Evolutionary conservation across 2,797 vertebrate species (phyloP).

Genomic region (Sebastes itinus): DNA sequence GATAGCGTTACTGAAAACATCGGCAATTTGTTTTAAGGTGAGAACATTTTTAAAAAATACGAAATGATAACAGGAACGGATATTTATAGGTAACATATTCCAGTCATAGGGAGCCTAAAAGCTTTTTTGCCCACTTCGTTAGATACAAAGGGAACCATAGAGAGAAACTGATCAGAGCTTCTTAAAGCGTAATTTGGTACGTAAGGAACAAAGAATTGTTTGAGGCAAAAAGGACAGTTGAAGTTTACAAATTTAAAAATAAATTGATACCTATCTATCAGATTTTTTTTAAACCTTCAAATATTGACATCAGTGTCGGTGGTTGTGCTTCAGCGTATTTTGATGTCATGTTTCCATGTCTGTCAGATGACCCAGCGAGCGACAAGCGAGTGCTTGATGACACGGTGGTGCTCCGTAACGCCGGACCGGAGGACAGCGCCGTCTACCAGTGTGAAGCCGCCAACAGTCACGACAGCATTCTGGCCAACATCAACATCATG

Average conservation of each 20-base stretch:
- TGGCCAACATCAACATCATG: slow-evolving; percentile 89
- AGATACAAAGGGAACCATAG: too few species aligned
- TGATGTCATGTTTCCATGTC: not conserved
- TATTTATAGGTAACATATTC: too few species aligned
- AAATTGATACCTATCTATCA: not conserved
- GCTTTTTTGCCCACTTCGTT: rapidly evolving
- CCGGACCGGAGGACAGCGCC: slow-evolving; percentile 84
- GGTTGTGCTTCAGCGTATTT: not conserved
- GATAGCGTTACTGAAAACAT: too few species aligned
- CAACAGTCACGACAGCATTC: slow-evolving; percentile 89
- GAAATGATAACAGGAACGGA: too few species aligned
- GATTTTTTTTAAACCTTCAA: not conserved
- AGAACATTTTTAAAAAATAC: too few species aligned
- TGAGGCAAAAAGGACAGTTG: too few species aligned
- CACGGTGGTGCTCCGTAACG: slow-evolving; percentile 75
- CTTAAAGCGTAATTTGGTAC: too few species aligned
- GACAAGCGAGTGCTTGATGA: slow-evolving; percentile 70
- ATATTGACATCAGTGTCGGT: not conserved
- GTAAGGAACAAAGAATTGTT: too few species aligned
- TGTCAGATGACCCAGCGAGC: slow-evolving; percentile 63
- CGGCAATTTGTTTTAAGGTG: too few species aligned
- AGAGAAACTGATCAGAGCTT: too few species aligned
- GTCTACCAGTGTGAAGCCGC: slow-evolving; percentile 94
- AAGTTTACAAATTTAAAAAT: too few species aligned
- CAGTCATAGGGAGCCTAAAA: too few species aligned